Evolutionary conservation across 2,113 vertebrate genomes (phyloP), one percentile per base, ranked within the genome.

Genomic region (Ia io): DNA sequence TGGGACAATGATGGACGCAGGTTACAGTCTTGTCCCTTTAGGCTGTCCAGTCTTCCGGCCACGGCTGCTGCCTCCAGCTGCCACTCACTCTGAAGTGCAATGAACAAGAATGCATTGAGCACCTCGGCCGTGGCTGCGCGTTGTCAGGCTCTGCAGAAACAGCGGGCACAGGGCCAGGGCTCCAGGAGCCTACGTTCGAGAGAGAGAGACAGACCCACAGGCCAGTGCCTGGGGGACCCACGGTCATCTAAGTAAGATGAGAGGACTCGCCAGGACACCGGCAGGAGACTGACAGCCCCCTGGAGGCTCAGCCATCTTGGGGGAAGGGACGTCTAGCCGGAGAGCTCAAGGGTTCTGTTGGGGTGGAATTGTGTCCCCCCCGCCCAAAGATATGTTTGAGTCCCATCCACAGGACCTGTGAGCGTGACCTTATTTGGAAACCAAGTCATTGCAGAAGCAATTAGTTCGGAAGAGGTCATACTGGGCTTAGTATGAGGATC

Each of bases 141-240:
- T 13, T 18, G 5, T 30, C 23, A 59, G 69, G 61, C 59, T 53
- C 76, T 25, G 25, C 35, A 44, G 44, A 40, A 44, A 6, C 20
- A 35, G 47, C 1, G 16, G 35, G 5, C 14, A 1, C 13, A 0
- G 11, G 30, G 59, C 37, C 79, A 25, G 42, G 1, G 0, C 63
- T 53, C 10, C 9, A 32, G 40, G 42, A 17, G 28, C 8, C 11
- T 32, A 42, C 30, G 0, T 40, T 9, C 1, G 9, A 11, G 59
- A 2, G 73, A 2, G 73, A 40, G 89, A 84, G 53, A 61, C 67
- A 25, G 42, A 88, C 67, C 0, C 7, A 25, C 42, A 37, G 28
- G 5, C 25, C 7, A 16, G 61, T 2, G 32, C 1, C 9, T 22
- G 17, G 82, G 65, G 23, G 2, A 28, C 9, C 10, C 25, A 8